Evolutionary conservation across 2,888 invertebrate genomes (phyloP).

Genomic region (Craniophora ligustri): DNA sequence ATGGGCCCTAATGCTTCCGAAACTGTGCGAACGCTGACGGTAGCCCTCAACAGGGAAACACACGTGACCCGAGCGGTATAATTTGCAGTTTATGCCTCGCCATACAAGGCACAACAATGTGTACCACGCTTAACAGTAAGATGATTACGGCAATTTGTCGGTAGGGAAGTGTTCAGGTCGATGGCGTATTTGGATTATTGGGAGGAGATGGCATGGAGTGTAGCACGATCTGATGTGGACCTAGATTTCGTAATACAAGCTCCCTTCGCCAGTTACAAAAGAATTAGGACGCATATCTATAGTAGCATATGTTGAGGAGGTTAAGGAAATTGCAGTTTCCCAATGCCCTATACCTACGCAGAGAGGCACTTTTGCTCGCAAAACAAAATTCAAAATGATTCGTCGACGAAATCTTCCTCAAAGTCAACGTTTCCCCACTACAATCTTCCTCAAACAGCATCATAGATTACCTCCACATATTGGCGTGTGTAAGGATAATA

Average conservation of each 20-base stretch:
- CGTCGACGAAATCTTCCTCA: constrained; percentile 1
- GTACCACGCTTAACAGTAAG: constrained; percentile 75
- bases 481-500: constrained; percentile 55
- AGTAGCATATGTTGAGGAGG: too few species aligned
- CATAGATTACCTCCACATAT: constrained; percentile 46
- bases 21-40: constrained; percentile 88
- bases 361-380: too few species aligned
- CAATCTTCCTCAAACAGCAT: constrained; percentile 7
- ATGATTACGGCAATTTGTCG: constrained; percentile 75
- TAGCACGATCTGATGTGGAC: not conserved
- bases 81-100: constrained; percentile 78
- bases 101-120: constrained; percentile 74
- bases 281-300: too few species aligned
- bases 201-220: constrained; percentile 18
- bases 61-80: constrained; percentile 82
- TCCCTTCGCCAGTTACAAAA: too few species aligned
- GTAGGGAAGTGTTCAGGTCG: constrained; percentile 53
- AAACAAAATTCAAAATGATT: not conserved
- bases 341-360: not conserved
- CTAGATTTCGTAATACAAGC: constrained; percentile 1
- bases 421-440: constrained; percentile 14
- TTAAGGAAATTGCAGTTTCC: not conserved
- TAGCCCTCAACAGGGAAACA: constrained; percentile 78
- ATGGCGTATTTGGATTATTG: constrained; percentile 41
- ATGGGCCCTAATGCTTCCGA: constrained; percentile 88